Percentiles rank a stretch among this genome's conserved stretches.
phyloP scores from a whole-genome alignment of 2,113 vertebrate species.

The Thamnophis sirtalis region DNA sequence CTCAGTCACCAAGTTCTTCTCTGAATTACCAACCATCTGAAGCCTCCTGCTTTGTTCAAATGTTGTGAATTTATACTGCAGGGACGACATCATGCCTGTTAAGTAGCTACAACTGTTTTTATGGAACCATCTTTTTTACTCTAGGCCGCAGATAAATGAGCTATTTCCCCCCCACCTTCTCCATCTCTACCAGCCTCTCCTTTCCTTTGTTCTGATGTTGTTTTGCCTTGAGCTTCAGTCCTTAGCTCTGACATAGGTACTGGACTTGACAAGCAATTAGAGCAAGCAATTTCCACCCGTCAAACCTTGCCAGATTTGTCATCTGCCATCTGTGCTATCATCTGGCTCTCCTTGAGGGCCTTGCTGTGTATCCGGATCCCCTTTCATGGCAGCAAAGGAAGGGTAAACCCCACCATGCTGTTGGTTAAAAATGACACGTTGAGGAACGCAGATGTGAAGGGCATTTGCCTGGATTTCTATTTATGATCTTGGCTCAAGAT shows the following conservation, averaged over 20 bases:
- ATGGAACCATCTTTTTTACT: background rate
- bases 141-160: background rate
- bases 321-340: constrained; percentile 87
- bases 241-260: constrained; percentile 77
- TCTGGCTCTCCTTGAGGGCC: constrained; percentile 76
- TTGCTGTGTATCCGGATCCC: constrained; percentile 70
- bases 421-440: constrained; percentile 20
- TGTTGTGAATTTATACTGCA: background rate
- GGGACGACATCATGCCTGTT: background rate
- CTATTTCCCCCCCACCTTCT: background rate
- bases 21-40: background rate
- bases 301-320: constrained; percentile 80
- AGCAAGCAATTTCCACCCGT: constrained; percentile 83
- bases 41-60: background rate
- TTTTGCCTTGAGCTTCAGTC: constrained; percentile 61
- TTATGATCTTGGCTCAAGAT: background rate
- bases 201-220: constrained; percentile 42
- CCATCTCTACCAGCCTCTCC: background rate
- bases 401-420: constrained; percentile 51
- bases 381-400: constrained; percentile 51
- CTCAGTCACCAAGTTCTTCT: background rate
- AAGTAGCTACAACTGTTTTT: constrained; percentile 2
- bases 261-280: constrained; percentile 93
- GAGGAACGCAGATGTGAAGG: background rate
- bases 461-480: background rate